Conservation (phyloP, 1,140 invertebrate genomes). For the Onthophagus taurus region DNA sequence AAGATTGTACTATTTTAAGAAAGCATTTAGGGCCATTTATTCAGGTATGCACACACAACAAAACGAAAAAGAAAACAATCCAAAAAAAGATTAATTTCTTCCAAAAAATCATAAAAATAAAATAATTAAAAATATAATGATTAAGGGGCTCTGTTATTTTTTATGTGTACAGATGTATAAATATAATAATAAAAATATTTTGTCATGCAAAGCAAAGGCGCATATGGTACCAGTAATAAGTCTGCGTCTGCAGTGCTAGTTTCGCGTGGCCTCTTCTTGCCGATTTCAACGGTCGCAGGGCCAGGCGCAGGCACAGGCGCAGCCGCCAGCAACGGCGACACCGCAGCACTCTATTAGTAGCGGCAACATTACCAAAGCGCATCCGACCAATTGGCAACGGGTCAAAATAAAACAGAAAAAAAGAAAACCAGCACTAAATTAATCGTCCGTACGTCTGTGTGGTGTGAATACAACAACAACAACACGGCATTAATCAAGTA, state of each 20-base stretch:
- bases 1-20: no score
- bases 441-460: constrained; percentile 21
- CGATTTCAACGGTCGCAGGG: constrained; percentile 61
- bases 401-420: constrained; percentile 32
- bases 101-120: no score
- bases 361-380: constrained; percentile 40
- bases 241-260: constrained; percentile 61
- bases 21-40: no score
- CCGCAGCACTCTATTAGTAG: constrained; percentile 45
- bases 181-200: constrained; percentile 28
- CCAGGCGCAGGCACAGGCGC: constrained; percentile 40
- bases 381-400: constrained; percentile 34
- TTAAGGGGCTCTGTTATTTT: no score
- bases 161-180: no score
- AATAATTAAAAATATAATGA: no score
- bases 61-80: background rate
- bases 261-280: constrained; percentile 79
- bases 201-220: constrained; percentile 52
- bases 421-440: constrained; percentile 37
- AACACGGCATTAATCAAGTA: no score
- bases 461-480: no score
- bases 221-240: constrained; percentile 79
- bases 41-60: background rate
- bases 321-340: constrained; percentile 44
- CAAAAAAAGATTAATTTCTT: constrained; percentile 4